Evolutionary conservation across 2,113 vertebrate genomes (phyloP).

Genomic region (Ascaphus truei): DNA sequence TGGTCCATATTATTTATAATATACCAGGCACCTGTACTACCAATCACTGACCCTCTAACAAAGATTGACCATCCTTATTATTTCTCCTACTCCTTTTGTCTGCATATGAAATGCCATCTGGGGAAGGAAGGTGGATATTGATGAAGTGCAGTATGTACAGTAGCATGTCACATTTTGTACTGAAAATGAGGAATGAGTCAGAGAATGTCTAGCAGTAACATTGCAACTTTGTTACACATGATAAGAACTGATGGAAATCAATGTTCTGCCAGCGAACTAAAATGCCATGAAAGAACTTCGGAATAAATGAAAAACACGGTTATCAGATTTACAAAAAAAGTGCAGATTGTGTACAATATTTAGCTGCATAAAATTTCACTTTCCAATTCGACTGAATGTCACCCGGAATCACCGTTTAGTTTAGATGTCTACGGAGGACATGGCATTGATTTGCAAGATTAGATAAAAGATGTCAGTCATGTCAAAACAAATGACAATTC

Average conservation of each 20-base stretch:
- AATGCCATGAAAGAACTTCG: background rate
- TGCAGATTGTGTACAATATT: background rate
- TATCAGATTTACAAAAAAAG: background rate
- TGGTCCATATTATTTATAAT: too few species aligned
- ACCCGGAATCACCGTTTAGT: background rate
- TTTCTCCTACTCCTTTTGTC: too few species aligned
- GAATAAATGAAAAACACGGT: background rate
- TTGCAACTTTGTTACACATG: constrained; percentile 1
- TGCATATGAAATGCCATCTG: background rate
- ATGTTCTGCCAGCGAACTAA: background rate
- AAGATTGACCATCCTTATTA: too few species aligned
- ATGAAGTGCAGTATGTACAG: background rate
- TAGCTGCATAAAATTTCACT: background rate
- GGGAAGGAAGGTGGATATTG: background rate
- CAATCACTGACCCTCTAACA: too few species aligned
- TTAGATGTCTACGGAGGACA: background rate
- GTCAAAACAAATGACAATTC: constrained; percentile 23
- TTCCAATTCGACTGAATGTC: background rate
- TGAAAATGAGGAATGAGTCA: background rate
- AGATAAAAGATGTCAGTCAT: constrained; percentile 26
- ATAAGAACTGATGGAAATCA: background rate
- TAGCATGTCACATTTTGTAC: background rate
- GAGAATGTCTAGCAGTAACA: background rate
- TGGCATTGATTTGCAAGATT: constrained; percentile 9
- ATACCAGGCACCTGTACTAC: too few species aligned